phyloP scores from a whole-genome alignment of 2,113 vertebrate genomes.

The Anoura caudifer region DNA sequence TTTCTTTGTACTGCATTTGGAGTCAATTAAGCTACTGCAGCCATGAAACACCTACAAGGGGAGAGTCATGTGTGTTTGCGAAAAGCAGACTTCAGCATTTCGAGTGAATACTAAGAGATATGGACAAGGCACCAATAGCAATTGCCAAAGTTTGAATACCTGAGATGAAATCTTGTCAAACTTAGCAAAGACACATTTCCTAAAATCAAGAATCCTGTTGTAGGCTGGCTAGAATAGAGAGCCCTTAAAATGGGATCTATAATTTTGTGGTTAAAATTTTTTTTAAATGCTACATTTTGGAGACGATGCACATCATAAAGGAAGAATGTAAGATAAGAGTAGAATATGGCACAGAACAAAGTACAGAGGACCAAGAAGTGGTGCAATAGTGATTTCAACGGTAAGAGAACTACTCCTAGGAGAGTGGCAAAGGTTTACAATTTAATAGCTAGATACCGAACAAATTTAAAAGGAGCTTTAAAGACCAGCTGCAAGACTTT shows the following conservation, averaged over 20 bases:
- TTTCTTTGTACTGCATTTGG: neutral
- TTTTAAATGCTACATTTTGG: neutral
- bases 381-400: rapidly evolving
- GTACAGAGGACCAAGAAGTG: neutral
- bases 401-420: neutral
- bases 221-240: neutral
- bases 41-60: neutral
- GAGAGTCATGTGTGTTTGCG: neutral
- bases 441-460: neutral
- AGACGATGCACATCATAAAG: neutral
- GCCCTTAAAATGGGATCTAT: neutral
- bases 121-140: neutral
- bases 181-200: neutral
- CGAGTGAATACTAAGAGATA: neutral
- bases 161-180: neutral
- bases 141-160: neutral
- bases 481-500: neutral
- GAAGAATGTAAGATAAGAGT: neutral
- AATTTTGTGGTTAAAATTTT: neutral
- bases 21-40: neutral
- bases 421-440: neutral
- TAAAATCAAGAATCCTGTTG: neutral
- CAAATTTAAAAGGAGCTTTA: neutral
- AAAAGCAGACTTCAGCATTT: neutral
- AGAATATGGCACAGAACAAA: neutral